These are phyloP conservation scores for Clarias gariepinus DNA, from an alignment of 2,113 vertebrate species.

Conservation along the genomic window DNA sequence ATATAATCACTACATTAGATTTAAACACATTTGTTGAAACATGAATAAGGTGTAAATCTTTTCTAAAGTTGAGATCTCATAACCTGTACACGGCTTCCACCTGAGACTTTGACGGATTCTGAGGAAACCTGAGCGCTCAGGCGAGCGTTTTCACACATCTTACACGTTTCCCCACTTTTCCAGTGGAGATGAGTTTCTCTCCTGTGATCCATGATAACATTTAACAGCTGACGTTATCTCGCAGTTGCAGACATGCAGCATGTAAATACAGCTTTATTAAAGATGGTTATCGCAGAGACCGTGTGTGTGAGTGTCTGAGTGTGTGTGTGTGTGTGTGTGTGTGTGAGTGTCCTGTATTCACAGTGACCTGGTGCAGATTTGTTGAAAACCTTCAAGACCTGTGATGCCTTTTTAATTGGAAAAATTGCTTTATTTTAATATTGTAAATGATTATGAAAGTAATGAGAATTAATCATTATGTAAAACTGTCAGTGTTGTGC, in stretches of 20 bases:
- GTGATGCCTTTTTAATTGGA: background rate
- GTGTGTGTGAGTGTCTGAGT: background rate
- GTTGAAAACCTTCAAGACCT: background rate
- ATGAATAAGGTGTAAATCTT: background rate
- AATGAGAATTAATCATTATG: background rate
- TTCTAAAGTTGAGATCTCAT: background rate
- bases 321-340: background rate
- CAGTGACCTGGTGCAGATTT: background rate
- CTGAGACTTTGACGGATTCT: background rate
- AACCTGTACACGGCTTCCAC: background rate
- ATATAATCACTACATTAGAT: background rate
- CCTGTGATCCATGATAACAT: background rate
- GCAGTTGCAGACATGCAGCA: background rate
- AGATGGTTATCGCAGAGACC: background rate
- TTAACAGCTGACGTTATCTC: constrained; percentile 17
- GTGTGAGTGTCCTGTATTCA: background rate
- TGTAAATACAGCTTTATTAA: constrained; percentile 7
- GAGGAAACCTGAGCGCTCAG: background rate
- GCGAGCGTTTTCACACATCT: background rate
- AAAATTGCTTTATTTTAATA: background rate
- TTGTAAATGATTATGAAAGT: background rate
- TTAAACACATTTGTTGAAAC: background rate
- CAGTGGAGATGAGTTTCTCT: constrained; percentile 15
- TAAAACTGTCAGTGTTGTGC: background rate
- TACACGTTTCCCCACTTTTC: background rate